These are phyloP conservation scores for Perognathus longimembris DNA, from an alignment of 2,113 vertebrate genomes.

Conservation along the genomic window DNA sequence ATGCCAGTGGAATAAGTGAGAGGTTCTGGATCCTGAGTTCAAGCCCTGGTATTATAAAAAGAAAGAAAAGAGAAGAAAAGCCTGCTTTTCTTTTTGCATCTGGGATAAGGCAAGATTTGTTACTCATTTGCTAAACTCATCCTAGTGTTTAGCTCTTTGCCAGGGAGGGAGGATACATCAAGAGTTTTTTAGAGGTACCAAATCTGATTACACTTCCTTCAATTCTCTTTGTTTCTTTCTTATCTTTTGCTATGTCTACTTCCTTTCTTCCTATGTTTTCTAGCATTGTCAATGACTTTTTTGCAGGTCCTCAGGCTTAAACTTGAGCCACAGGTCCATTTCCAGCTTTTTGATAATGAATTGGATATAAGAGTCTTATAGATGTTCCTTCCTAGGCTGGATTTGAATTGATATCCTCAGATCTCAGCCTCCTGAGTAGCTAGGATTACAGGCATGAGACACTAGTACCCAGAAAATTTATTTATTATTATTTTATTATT, in stretches of 20 bases:
- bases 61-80: no score
- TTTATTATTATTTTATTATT: no score
- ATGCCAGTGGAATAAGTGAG: no score
- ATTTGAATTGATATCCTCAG: not conserved
- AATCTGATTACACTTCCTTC: not conserved
- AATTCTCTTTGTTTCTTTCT: not conserved
- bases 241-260: not conserved
- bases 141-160: not conserved
- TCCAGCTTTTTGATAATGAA: no score
- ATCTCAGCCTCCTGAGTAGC: not conserved
- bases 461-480: not conserved
- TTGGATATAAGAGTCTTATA: no score
- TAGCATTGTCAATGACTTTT: slow-evolving; percentile 10
- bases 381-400: not conserved
- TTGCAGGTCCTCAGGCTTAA: no score
- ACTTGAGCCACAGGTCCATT: no score
- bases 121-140: slow-evolving; percentile 7
- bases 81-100: not conserved
- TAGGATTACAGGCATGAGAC: not conserved
- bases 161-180: not conserved
- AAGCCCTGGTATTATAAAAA: no score
- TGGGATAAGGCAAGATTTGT: slow-evolving; percentile 8
- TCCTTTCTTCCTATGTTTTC: not conserved
- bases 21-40: no score
- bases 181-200: not conserved